These are phyloP conservation scores for Eupleurogrammus muticus DNA, from an alignment of 2,797 vertebrate species.

Conservation along the genomic window DNA sequence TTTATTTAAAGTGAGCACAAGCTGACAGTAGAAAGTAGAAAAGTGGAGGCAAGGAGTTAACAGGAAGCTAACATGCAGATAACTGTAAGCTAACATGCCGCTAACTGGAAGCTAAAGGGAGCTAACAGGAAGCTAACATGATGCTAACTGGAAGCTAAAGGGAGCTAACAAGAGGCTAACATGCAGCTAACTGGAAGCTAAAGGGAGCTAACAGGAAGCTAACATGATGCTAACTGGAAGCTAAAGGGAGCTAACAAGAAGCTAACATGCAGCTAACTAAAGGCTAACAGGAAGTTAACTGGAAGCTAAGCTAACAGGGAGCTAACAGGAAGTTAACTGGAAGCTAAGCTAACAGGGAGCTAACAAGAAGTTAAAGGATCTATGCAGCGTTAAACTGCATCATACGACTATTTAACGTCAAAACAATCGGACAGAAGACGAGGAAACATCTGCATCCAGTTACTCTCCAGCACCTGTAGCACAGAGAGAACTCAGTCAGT, in stretches of 20 bases:
- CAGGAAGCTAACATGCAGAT: neutral
- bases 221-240: too few relatives aligned
- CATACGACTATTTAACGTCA: neutral
- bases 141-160: too few relatives aligned
- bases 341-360: neutral
- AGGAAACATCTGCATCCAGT: constrained; percentile 32
- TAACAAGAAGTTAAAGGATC: constrained; percentile 2
- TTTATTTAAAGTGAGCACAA: constrained; percentile 62
- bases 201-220: constrained; percentile 2
- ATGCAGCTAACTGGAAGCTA: too few relatives aligned
- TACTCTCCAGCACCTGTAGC: constrained; percentile 70
- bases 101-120: too few relatives aligned
- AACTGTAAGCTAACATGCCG: too few relatives aligned
- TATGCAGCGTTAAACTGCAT: constrained; percentile 6
- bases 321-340: constrained; percentile 13
- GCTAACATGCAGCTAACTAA: neutral
- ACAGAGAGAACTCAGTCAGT: constrained; percentile 28
- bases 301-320: neutral
- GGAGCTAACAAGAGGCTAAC: too few relatives aligned
- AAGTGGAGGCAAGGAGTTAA: constrained; percentile 21
- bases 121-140: too few relatives aligned
- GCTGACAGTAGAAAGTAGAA: constrained; percentile 21
- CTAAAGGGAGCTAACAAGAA: constrained; percentile 11
- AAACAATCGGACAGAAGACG: constrained; percentile 8
- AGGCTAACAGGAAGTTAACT: constrained; percentile 15